Conservation (phyloP, 2,888 invertebrate species). For the Leptopilina myrica region DNA sequence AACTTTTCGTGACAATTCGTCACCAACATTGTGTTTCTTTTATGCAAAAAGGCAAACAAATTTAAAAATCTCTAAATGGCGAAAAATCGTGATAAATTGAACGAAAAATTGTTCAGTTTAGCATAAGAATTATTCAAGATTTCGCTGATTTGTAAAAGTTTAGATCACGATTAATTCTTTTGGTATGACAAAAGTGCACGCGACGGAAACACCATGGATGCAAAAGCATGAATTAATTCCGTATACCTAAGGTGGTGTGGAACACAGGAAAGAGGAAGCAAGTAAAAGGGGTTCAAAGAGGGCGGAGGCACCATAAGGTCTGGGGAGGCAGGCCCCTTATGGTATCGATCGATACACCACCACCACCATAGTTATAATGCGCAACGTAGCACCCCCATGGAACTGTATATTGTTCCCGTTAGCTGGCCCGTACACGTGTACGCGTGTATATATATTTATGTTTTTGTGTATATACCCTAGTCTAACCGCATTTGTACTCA, state of each 20-base stretch:
- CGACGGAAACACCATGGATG: conserved; percentile 42
- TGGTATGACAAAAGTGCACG: conserved; percentile 10
- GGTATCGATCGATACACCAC: conserved; percentile 70
- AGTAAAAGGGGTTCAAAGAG: conserved; percentile 54
- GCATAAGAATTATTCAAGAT: conserved; percentile 29
- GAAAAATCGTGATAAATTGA: background rate
- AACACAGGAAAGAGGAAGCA: conserved; percentile 45
- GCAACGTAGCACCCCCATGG: conserved; percentile 61
- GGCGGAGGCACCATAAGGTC: conserved; percentile 72
- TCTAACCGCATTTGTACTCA: conserved; percentile 25
- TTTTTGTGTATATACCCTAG: conserved; percentile 28
- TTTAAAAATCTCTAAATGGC: too few relatives aligned
- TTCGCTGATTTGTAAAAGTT: conserved; percentile 7
- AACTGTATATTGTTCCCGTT: conserved; percentile 63
- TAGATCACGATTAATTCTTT: background rate
- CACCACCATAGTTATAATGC: conserved; percentile 58
- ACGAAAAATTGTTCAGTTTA: background rate
- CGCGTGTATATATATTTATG: conserved; percentile 36
- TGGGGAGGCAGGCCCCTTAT: conserved; percentile 66
- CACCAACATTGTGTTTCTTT: too few relatives aligned
- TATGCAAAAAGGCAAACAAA: too few relatives aligned
- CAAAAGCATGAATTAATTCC: conserved; percentile 48
- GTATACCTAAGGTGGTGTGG: conserved; percentile 15
- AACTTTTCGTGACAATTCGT: too few relatives aligned
- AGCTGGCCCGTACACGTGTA: conserved; percentile 49